These are phyloP conservation scores for Cosmopolites sordidus DNA, from an alignment of 2,888 invertebrate genomes.

Conservation along the genomic window DNA sequence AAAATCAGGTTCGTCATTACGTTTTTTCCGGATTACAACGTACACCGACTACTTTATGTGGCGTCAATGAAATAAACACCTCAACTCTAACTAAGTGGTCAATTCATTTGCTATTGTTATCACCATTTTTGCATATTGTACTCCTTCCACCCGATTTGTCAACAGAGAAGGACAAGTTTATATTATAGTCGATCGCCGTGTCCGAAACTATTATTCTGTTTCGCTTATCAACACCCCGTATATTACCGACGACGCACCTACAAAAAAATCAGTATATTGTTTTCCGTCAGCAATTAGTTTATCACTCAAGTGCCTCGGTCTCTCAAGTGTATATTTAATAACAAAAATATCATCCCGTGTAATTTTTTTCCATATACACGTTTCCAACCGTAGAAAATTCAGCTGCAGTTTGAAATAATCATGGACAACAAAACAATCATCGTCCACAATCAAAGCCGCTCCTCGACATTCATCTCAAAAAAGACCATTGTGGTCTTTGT, in stretches of 20 bases:
- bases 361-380: background rate
- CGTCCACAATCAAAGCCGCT: conserved; percentile 20
- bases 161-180: conserved; percentile 21
- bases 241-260: background rate
- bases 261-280: conserved; percentile 4
- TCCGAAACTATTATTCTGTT: conserved; percentile 14
- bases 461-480: conserved; percentile 15
- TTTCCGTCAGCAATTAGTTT: conserved; percentile 11
- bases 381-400: too few relatives aligned
- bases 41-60: background rate
- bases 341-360: background rate
- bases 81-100: conserved; percentile 15
- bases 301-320: conserved; percentile 13
- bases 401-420: too few relatives aligned
- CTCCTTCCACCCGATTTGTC: conserved; percentile 10
- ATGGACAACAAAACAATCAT: conserved; percentile 8
- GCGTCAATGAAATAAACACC: conserved; percentile 6
- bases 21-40: too few relatives aligned
- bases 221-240: conserved; percentile 12
- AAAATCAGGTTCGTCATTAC: too few relatives aligned
- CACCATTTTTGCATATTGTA: conserved; percentile 15
- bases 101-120: conserved; percentile 19
- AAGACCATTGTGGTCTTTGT: conserved; percentile 5
- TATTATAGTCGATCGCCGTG: conserved; percentile 15
- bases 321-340: conserved; percentile 11